These are phyloP conservation scores for Pterocles gutturalis DNA, from an alignment of 2,113 vertebrate genomes.

Conservation along the genomic window DNA sequence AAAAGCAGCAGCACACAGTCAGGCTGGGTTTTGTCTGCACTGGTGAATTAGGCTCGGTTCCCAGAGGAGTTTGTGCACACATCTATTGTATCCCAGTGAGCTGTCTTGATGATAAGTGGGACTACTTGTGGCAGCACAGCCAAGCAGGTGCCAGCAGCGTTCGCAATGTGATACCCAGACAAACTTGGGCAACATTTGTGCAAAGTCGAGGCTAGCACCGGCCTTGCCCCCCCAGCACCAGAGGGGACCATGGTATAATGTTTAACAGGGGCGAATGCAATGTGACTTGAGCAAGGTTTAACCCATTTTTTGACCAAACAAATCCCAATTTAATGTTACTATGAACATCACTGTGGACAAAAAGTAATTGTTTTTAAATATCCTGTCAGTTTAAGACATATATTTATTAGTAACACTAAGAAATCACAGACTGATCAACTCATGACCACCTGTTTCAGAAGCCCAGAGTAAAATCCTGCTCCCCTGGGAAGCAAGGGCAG, in stretches of 20 bases:
- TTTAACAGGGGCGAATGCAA: not conserved
- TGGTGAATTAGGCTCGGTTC: not conserved
- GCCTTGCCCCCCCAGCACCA: not conserved
- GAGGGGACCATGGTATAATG: accelerated
- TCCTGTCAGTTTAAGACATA: not conserved
- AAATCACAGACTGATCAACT: not conserved
- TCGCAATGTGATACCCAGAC: conserved; percentile 7
- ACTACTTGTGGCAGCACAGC: not conserved
- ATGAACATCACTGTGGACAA: not conserved
- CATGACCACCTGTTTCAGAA: not conserved
- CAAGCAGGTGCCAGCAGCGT: conserved; percentile 25
- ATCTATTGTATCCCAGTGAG: not conserved
- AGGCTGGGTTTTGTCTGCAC: not conserved
- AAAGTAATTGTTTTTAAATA: not conserved
- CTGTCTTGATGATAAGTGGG: not conserved
- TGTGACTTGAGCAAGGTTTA: not conserved
- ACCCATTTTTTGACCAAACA: not conserved
- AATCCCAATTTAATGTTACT: not conserved
- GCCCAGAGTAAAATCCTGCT: not conserved
- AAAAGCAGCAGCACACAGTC: not conserved
- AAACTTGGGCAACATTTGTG: not conserved
- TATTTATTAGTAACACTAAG: not conserved
- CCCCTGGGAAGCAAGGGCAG: not conserved
- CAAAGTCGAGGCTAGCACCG: not conserved
- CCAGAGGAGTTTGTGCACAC: not conserved